Conservation (phyloP, 2,797 vertebrate genomes). For the Catamblyrhynchus diadema region DNA sequence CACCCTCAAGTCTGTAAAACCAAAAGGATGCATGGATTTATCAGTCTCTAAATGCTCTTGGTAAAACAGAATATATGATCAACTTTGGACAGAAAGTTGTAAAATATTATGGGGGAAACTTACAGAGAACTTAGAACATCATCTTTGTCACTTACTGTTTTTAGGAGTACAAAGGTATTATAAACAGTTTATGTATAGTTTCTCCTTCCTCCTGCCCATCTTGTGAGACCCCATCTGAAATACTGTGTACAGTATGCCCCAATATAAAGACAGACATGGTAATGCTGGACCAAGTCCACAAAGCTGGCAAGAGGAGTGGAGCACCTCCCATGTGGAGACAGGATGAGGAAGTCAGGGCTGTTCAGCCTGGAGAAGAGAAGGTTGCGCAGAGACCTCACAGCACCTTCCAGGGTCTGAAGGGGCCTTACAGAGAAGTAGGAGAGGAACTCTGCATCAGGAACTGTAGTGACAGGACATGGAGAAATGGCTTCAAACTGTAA, state of each 20-base stretch:
- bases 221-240: not conserved
- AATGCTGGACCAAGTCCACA: not conserved
- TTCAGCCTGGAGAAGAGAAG: not conserved
- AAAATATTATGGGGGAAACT: not conserved
- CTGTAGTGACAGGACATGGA: not conserved
- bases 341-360: not conserved
- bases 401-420: not conserved
- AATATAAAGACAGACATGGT: not conserved
- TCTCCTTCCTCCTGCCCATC: not conserved
- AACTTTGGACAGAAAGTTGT: not conserved
- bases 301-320: not conserved
- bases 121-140: not conserved
- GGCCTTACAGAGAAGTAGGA: not conserved
- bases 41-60: not conserved
- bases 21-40: not conserved
- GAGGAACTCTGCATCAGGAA: not conserved
- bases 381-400: rapidly evolving
- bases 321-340: not conserved
- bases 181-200: not conserved
- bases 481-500: not conserved
- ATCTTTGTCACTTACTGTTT: not conserved
- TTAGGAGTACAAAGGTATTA: not conserved
- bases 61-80: not conserved
- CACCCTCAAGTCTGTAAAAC: not conserved
- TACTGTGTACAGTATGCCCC: not conserved